Evolutionary conservation across 92 coral and sea anemone genomes (phyloP).

Genomic region (Phymanthus crucifer): DNA sequence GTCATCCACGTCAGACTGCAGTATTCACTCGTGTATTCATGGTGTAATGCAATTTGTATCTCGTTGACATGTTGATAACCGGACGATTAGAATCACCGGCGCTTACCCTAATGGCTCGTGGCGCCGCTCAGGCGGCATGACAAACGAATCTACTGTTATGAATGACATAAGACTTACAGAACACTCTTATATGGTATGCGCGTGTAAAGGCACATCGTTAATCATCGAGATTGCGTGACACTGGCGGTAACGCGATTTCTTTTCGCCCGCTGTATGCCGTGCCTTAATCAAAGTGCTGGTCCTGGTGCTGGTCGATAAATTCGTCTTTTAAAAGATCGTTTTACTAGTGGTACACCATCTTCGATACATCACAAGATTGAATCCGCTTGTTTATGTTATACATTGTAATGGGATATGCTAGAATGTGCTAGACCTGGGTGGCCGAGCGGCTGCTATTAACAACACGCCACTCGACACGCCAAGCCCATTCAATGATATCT

Average conservation of each 20-base stretch:
- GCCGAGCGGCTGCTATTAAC: neutral
- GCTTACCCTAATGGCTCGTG: constrained; percentile 9
- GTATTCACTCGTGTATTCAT: neutral
- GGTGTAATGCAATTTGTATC: neutral
- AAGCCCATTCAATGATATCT: neutral
- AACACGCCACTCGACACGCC: constrained; percentile 7
- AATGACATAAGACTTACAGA: constrained; percentile 8
- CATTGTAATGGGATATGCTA: neutral
- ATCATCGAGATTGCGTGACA: neutral
- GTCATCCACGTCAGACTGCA: neutral
- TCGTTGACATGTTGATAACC: constrained; percentile 1
- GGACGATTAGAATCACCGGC: constrained; percentile 2
- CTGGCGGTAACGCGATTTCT: neutral
- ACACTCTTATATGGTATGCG: neutral
- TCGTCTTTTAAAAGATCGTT: neutral
- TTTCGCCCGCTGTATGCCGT: neutral
- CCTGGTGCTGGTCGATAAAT: neutral
- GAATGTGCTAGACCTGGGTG: constrained; percentile 2
- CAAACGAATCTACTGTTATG: neutral
- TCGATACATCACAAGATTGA: no score
- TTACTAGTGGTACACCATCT: neutral
- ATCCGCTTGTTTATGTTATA: neutral
- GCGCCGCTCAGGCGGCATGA: constrained; percentile 3
- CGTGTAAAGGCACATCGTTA: neutral
- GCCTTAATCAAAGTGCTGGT: neutral